Conservation (phyloP, 2,113 vertebrate species). For the Ctenodactylus gundi region DNA sequence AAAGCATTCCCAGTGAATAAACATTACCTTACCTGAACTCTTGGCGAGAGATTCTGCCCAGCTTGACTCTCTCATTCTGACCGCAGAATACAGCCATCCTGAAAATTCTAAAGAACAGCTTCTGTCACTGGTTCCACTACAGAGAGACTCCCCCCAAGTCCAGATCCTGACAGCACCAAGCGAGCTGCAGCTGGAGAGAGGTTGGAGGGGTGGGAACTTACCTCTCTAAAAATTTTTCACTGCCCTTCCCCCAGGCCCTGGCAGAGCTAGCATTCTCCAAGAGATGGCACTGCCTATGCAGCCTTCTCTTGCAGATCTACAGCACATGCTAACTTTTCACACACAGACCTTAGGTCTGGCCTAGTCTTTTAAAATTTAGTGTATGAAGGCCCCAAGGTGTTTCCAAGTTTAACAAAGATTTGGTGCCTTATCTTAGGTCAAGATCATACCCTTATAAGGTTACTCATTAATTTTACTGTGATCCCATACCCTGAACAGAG, state of each 20-base stretch:
- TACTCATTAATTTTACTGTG: background rate
- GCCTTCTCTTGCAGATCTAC: constrained; percentile 70
- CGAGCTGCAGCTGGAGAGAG: constrained; percentile 83
- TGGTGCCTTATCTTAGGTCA: background rate
- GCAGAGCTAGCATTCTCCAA: constrained; percentile 76
- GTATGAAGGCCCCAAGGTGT: constrained; percentile 22
- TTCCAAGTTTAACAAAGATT: background rate
- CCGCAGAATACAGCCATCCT: constrained; percentile 93
- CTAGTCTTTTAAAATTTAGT: constrained; percentile 65
- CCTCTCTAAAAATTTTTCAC: constrained; percentile 82
- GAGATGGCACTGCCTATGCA: constrained; percentile 68
- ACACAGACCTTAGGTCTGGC: constrained; percentile 63
- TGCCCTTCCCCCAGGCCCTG: constrained; percentile 73
- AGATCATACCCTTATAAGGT: background rate
- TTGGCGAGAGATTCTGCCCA: constrained; percentile 89
- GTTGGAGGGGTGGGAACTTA: constrained; percentile 83
- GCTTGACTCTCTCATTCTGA: constrained; percentile 90
- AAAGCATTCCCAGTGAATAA: constrained; percentile 90
- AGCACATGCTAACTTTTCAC: constrained; percentile 72
- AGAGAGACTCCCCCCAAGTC: constrained; percentile 83
- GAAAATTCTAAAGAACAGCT: constrained; percentile 97
- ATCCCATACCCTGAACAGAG: constrained; percentile 26
- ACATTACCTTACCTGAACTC: constrained; percentile 94
- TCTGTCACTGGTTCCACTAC: constrained; percentile 95
- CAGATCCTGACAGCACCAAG: constrained; percentile 76